Conservation (phyloP, 2,888 invertebrate genomes). For the Philopedon plagiatum region DNA sequence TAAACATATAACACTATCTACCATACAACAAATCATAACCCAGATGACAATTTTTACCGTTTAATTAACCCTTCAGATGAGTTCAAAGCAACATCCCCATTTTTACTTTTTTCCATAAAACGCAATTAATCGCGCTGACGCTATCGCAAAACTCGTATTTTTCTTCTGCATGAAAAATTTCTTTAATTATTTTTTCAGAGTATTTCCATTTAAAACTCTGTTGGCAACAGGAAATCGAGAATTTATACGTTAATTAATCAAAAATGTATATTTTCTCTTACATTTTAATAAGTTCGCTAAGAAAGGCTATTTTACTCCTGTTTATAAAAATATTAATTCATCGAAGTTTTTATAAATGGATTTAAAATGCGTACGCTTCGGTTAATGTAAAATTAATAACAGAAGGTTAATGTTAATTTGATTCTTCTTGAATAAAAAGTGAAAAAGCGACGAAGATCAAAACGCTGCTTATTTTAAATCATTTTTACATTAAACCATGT, state of each 20-base stretch:
- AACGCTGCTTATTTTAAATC: too few relatives aligned
- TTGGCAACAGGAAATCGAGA: conserved; percentile 15
- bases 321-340: conserved; percentile 8
- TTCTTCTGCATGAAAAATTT: conserved; percentile 46
- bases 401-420: too few relatives aligned
- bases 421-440: too few relatives aligned
- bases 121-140: conserved; percentile 43
- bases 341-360: not conserved
- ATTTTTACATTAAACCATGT: too few relatives aligned
- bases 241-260: conserved; percentile 29
- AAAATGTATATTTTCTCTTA: conserved; percentile 14
- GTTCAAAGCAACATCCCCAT: conserved; percentile 3
- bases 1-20: too few relatives aligned
- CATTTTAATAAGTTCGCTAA: conserved; percentile 6
- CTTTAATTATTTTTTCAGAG: conserved; percentile 45
- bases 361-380: not conserved
- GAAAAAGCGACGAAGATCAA: too few relatives aligned
- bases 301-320: not conserved
- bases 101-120: conserved; percentile 22
- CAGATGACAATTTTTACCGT: conserved; percentile 1
- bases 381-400: not conserved
- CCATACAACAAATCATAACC: too few relatives aligned
- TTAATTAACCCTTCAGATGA: conserved; percentile 14
- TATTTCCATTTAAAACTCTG: conserved; percentile 29
- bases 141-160: conserved; percentile 46